phyloP scores from a whole-genome alignment of 1,140 invertebrate species.

The Euura saliciscinereae region DNA sequence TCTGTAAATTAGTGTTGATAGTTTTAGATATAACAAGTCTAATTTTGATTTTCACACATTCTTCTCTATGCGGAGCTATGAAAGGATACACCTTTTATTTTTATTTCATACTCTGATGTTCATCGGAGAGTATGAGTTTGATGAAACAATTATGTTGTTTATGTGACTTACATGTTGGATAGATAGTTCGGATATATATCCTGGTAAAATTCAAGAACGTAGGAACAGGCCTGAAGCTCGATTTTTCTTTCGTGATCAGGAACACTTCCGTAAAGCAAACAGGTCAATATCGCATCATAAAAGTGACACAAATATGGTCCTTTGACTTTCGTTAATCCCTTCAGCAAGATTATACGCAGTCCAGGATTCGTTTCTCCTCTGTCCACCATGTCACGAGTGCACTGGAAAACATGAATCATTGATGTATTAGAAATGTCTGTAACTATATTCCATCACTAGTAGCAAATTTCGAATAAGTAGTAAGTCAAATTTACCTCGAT shows the following conservation, averaged over 20 bases:
- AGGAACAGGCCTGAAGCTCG: conserved; percentile 30
- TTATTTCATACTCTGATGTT: too few relatives aligned
- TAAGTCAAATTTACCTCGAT: conserved; percentile 28
- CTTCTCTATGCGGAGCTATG: too few relatives aligned
- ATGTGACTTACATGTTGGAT: conserved; percentile 4
- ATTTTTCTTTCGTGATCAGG: conserved; percentile 41
- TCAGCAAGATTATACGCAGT: conserved; percentile 40
- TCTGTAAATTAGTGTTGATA: neutral
- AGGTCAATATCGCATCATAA: conserved; percentile 30
- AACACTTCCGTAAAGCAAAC: conserved; percentile 42
- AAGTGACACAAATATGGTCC: conserved; percentile 19
- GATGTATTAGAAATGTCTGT: neutral
- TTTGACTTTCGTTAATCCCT: conserved; percentile 30
- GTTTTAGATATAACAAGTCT: too few relatives aligned
- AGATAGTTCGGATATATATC: neutral
- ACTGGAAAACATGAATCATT: conserved; percentile 30
- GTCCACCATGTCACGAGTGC: conserved; percentile 32
- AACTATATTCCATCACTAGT: neutral
- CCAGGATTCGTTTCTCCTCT: conserved; percentile 36
- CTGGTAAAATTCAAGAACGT: neutral
- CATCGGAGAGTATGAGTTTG: neutral
- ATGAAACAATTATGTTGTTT: neutral
- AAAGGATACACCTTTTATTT: too few relatives aligned
- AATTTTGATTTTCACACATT: too few relatives aligned
- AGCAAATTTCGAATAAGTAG: neutral